Base-by-base conservation (phyloP, 2,888 invertebrate genomes). In the Lasioglossum morio region DNA sequence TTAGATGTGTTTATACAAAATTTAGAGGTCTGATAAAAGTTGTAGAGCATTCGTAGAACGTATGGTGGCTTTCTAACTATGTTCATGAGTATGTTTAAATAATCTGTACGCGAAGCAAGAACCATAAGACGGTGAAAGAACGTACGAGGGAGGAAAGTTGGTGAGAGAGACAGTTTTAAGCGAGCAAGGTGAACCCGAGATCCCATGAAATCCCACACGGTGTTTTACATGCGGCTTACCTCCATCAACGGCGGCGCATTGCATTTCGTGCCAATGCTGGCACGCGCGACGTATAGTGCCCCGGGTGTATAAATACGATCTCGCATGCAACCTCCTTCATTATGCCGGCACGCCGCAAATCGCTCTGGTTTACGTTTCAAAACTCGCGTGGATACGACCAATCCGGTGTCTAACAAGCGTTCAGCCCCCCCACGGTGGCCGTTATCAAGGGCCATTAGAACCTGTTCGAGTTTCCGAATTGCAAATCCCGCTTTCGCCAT, bases 321-420 rank as follows among this genome's bases (percentile, higher is more conserved):
- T 91, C 72, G 92, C 92, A 92, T 92, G 92, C 86, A 84, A 86
- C 86, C 88, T 84, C 88, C 87, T 90, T 91, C 92, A 85, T 92
- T 92, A 92, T 88, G 79, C 87, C 82, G 84, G 74, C 87, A 82
- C 88, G 87, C 74, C 34, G 87, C 85, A 87, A 92, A 87, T 91
- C 89, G 89, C 72, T 60, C 84, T 81, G 91, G 85, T 91, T 91
- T 88, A 85, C 84, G 87, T 90, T 90, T 87, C 87, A 83, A 88
- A 91, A 92, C 77, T 87, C 82, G 91, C 88, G 78, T 88, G 91
- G 82, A 70, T 83, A 91, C 88, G 74, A 72, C 83, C 89, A 77
- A 88, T 89, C 82, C 82, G 46, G 70, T 70, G 78, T 81, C 82
- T 84, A 87, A 91, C 90, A 79, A 85, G 83, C 86, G 79, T 84